Conservation (phyloP, 2,797 vertebrate genomes). For the Erethizon dorsatum region DNA sequence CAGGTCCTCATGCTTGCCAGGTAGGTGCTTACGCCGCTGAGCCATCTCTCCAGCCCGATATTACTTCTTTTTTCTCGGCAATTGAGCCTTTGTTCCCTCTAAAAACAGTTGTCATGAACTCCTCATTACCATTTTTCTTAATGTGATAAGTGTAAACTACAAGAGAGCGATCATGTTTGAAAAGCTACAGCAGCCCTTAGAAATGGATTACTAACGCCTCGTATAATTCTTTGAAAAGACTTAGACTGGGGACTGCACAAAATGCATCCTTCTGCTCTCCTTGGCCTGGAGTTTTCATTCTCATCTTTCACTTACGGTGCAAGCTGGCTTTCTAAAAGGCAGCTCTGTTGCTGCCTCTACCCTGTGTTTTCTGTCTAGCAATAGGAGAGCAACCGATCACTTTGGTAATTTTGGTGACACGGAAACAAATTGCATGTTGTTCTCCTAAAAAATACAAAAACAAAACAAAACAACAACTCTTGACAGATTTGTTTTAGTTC, state of each 20-base stretch:
- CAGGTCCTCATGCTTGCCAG: too few relatives aligned
- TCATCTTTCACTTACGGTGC: slow-evolving; percentile 60
- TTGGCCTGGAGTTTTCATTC: slow-evolving; percentile 80
- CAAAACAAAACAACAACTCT: background rate
- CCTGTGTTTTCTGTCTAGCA: slow-evolving; percentile 72
- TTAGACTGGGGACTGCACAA: slow-evolving; percentile 77
- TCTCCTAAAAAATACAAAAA: background rate
- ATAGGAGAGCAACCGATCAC: slow-evolving; percentile 74
- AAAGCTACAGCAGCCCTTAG: slow-evolving; percentile 82
- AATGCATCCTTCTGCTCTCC: slow-evolving; percentile 79
- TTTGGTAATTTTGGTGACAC: slow-evolving; percentile 76
- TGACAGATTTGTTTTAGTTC: slow-evolving; percentile 79
- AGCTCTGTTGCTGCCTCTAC: background rate
- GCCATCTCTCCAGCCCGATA: slow-evolving; percentile 54
- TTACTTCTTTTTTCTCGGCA: slow-evolving; percentile 79
- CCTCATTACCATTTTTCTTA: slow-evolving; percentile 89
- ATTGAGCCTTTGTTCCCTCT: slow-evolving; percentile 85
- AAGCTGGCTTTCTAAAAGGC: slow-evolving; percentile 77
- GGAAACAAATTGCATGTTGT: slow-evolving; percentile 67
- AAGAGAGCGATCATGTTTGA: slow-evolving; percentile 84
- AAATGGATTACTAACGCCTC: slow-evolving; percentile 76
- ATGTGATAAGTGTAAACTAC: slow-evolving; percentile 86
- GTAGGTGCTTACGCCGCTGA: too few relatives aligned
- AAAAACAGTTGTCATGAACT: slow-evolving; percentile 86
- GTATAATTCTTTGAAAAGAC: slow-evolving; percentile 81